phyloP scores from a whole-genome alignment of 2,113 vertebrate species.

The Scytalopus superciliaris region DNA sequence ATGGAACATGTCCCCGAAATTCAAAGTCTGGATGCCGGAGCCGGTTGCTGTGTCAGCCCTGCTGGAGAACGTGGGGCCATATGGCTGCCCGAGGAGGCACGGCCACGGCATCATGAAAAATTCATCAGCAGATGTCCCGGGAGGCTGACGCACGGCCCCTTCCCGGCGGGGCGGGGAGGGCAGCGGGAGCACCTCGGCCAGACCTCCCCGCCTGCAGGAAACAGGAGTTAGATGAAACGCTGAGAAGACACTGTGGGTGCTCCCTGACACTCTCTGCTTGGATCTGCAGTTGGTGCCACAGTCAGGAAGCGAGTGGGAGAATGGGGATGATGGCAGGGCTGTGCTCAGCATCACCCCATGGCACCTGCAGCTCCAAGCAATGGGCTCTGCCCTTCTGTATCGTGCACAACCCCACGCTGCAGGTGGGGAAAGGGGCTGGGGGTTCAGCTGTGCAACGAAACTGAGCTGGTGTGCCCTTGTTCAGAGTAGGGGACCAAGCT shows the following conservation, averaged over 20 bases:
- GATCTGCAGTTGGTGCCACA: background rate
- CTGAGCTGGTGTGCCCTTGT: background rate
- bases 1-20: background rate
- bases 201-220: background rate
- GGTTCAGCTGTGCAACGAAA: background rate
- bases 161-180: rapidly evolving
- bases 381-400: background rate
- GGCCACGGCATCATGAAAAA: background rate
- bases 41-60: background rate
- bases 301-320: background rate
- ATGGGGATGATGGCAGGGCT: background rate
- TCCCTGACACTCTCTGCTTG: rapidly evolving
- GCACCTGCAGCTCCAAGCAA: rapidly evolving
- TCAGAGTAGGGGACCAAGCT: background rate
- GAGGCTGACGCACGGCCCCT: background rate
- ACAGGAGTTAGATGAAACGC: rapidly evolving
- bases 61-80: background rate
- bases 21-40: background rate
- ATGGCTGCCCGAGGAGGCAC: background rate
- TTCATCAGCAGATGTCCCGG: background rate
- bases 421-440: rapidly evolving
- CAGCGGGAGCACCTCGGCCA: background rate
- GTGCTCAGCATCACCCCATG: background rate
- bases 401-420: rapidly evolving
- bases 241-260: background rate